A percentile compares a stretch with the other conserved stretches of the same genome.
These are phyloP conservation scores for Palythoa grandiflora DNA, from an alignment of 92 coral and sea anemone genomes.

Conservation along the genomic window DNA sequence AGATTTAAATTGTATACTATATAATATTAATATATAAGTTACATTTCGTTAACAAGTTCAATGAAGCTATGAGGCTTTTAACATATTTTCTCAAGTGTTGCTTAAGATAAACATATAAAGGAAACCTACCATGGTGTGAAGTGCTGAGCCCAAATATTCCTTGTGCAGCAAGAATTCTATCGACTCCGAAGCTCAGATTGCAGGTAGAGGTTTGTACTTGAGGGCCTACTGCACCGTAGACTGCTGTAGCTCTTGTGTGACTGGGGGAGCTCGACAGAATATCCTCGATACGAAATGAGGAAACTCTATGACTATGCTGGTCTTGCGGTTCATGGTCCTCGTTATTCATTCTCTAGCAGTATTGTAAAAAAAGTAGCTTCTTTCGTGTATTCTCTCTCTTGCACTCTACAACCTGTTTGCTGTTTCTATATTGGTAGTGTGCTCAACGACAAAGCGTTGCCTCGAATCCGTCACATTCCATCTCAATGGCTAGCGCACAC, in stretches of 20 bases:
- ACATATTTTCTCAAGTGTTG: constrained; percentile 2
- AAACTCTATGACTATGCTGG: constrained; percentile 60
- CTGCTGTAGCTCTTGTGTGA: not conserved
- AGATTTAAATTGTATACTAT: not conserved
- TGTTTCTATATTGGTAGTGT: constrained; percentile 22
- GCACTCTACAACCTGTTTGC: not conserved
- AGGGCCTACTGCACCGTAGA: not conserved
- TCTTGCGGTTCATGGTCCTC: constrained; percentile 64
- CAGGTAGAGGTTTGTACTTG: not conserved
- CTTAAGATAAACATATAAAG: not conserved
- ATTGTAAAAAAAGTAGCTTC: not conserved
- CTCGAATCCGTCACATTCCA: constrained; percentile 46
- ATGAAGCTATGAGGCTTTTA: constrained; percentile 8
- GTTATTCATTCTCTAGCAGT: constrained; percentile 36
- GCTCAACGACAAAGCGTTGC: constrained; percentile 28
- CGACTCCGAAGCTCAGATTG: constrained; percentile 45
- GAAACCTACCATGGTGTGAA: constrained; percentile 27
- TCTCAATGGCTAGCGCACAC: constrained; percentile 40
- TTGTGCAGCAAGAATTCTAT: constrained; percentile 41
- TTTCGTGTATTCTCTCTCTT: not conserved
- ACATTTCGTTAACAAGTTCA: constrained; percentile 10
- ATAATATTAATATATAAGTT: not conserved
- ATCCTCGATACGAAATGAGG: constrained; percentile 86
- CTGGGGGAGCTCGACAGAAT: constrained; percentile 68
- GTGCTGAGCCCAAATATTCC: constrained; percentile 24